These are phyloP conservation scores for Stegophylla sp. DNA, from an alignment of 2,888 invertebrate genomes.

Conservation along the genomic window DNA sequence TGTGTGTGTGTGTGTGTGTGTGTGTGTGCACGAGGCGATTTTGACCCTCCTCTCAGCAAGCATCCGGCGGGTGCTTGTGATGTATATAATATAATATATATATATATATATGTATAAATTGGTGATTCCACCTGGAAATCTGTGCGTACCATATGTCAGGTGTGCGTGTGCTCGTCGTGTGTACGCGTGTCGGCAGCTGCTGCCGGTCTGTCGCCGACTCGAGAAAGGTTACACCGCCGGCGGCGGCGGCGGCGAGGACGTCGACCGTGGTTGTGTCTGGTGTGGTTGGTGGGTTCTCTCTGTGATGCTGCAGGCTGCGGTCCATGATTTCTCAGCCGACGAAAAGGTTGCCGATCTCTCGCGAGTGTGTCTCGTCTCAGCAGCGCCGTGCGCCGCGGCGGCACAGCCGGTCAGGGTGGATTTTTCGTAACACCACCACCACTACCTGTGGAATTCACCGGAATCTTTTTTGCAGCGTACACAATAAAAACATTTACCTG, in stretches of 20 bases:
- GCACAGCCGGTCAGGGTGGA: not conserved
- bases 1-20: too few species aligned
- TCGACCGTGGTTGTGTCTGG: conserved; percentile 19
- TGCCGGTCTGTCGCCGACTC: conserved; percentile 27
- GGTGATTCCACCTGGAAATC: conserved; percentile 49
- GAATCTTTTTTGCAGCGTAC: conserved; percentile 16
- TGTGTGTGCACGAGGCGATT: not conserved
- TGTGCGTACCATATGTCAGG: conserved; percentile 41
- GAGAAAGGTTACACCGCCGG: conserved; percentile 6
- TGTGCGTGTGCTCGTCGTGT: conserved; percentile 19
- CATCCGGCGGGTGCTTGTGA: not conserved
- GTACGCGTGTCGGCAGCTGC: conserved; percentile 23
- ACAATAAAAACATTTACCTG: conserved; percentile 17
- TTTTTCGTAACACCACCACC: conserved; percentile 8
- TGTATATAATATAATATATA: not conserved
- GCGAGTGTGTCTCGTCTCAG: not conserved
- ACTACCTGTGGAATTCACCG: conserved; percentile 28
- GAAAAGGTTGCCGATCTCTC: not conserved
- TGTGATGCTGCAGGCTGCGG: not conserved
- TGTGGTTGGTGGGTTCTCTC: too few species aligned
- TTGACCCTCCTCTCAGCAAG: not conserved
- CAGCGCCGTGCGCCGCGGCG: not conserved
- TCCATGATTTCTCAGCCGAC: not conserved
- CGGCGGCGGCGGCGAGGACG: too few species aligned
- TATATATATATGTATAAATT: too few species aligned